These are phyloP conservation scores for Andinoacara biseriatus DNA, from an alignment of 2,113 vertebrate species.

Conservation along the genomic window DNA sequence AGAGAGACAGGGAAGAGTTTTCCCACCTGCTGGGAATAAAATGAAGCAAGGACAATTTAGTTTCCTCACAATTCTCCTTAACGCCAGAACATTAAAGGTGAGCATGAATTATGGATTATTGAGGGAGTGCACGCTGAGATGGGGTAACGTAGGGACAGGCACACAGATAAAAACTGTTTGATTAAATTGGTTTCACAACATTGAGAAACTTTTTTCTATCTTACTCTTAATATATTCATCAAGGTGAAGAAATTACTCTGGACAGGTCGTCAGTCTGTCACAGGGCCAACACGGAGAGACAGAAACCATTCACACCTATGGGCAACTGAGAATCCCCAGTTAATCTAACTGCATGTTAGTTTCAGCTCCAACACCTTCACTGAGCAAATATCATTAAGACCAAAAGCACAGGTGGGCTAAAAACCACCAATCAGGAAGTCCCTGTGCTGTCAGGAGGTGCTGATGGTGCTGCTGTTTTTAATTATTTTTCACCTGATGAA, in stretches of 20 bases:
- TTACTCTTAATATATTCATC: too few relatives aligned
- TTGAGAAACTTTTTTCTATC: not conserved
- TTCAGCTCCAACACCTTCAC: too few relatives aligned
- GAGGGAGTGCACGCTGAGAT: not conserved
- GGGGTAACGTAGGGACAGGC: not conserved
- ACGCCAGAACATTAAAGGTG: not conserved
- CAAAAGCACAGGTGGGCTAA: not conserved
- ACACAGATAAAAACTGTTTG: not conserved
- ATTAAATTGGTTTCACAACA: not conserved
- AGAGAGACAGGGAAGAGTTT: not conserved
- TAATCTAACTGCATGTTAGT: too few relatives aligned
- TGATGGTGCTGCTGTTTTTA: not conserved
- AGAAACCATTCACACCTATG: too few relatives aligned
- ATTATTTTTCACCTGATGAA: not conserved
- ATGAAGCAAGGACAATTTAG: not conserved
- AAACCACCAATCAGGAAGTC: not conserved
- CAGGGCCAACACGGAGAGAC: too few relatives aligned
- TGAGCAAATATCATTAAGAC: too few relatives aligned
- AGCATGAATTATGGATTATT: not conserved
- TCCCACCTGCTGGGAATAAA: not conserved
- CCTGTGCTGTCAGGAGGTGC: not conserved
- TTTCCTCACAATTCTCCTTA: not conserved
- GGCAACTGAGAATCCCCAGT: too few relatives aligned
- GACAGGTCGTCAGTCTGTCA: too few relatives aligned
- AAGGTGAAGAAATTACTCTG: too few relatives aligned